These are phyloP conservation scores for Megathymus violae DNA, from an alignment of 1,140 invertebrate genomes.

Conservation along the genomic window DNA sequence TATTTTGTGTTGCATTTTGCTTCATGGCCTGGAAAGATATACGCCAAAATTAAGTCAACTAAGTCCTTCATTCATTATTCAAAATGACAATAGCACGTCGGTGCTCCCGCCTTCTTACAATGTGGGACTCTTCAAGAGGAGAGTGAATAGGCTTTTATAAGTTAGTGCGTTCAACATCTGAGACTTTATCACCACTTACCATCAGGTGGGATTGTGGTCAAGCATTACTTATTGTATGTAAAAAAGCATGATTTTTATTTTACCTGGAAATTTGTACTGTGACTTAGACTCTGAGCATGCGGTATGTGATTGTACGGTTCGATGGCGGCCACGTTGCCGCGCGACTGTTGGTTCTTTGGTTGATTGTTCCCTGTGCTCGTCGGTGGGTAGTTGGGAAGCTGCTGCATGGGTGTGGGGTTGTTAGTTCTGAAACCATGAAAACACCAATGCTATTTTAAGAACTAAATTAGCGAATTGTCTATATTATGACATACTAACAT, in stretches of 20 bases:
- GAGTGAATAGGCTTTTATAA: too few relatives aligned
- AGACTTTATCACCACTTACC: too few relatives aligned
- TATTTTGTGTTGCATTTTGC: conserved; percentile 80
- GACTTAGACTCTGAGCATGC: conserved; percentile 86
- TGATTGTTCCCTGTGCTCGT: conserved; percentile 60
- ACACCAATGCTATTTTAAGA: too few relatives aligned
- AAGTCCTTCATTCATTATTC: too few relatives aligned
- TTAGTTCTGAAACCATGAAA: conserved; percentile 58
- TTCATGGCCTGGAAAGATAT: conserved; percentile 74
- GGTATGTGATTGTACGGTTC: conserved; percentile 95
- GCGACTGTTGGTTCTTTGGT: conserved; percentile 80
- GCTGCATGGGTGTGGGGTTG: conserved; percentile 78
- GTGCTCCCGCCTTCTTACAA: too few relatives aligned
- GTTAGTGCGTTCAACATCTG: too few relatives aligned
- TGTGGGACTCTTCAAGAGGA: too few relatives aligned
- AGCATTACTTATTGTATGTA: too few relatives aligned
- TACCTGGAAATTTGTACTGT: conserved; percentile 81
- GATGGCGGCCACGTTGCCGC: conserved; percentile 93
- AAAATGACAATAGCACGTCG: too few relatives aligned
- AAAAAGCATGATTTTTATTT: conserved; percentile 7
- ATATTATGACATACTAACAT: too few relatives aligned
- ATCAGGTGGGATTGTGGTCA: too few relatives aligned
- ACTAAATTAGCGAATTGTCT: too few relatives aligned
- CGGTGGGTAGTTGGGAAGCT: conserved; percentile 72
- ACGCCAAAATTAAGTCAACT: conserved; percentile 17